Conservation (phyloP, 2,888 invertebrate genomes). For the Chironomus riparius region DNA sequence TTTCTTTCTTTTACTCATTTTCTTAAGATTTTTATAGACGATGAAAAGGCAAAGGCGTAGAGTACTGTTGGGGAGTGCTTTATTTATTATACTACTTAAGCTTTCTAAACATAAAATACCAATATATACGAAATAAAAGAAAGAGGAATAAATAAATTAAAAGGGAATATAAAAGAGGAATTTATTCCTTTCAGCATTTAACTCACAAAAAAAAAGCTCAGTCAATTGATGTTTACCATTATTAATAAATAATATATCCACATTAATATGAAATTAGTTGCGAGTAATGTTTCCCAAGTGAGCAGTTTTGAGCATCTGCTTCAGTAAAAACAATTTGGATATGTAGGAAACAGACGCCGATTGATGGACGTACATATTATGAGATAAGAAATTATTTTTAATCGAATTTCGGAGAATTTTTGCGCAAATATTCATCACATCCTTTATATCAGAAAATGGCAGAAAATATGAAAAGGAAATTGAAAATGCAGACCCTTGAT, state of each 20-base stretch:
- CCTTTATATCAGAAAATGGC: background rate
- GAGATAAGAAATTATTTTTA: background rate
- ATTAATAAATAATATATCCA: background rate
- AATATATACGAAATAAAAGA: background rate
- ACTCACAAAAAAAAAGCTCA: background rate
- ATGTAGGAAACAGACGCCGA: background rate
- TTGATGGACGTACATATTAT: background rate
- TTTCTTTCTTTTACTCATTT: too few species aligned
- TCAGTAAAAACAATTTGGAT: background rate
- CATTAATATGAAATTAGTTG: slow-evolving; percentile 6
- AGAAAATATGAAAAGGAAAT: background rate
- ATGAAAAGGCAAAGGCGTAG: background rate
- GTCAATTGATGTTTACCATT: background rate
- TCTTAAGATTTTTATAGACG: too few species aligned
- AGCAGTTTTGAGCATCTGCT: background rate
- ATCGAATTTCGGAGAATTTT: too few species aligned
- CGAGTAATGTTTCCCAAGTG: background rate
- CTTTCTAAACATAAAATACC: background rate
- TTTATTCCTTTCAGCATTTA: background rate
- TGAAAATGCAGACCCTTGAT: background rate
- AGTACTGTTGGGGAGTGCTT: background rate
- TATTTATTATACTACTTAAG: background rate
- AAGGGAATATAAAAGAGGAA: background rate
- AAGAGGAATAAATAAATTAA: background rate
- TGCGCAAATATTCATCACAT: background rate